Base-by-base conservation (phyloP, 2,888 invertebrate species). In the Thera obeliscata region DNA sequence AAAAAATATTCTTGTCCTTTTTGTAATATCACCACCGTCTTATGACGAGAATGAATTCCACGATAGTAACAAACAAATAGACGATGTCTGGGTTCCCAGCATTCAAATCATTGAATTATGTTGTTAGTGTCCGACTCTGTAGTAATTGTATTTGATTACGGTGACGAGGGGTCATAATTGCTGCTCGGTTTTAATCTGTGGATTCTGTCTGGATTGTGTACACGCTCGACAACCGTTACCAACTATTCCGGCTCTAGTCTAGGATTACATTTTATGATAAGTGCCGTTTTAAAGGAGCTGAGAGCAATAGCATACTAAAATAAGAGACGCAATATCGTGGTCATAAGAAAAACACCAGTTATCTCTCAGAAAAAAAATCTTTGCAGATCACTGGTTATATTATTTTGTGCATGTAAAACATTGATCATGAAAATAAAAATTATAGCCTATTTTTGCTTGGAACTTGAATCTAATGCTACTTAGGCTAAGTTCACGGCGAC, bases 91-190 rank as follows among this genome's bases (percentile, higher is more conserved):
- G 52, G 43, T 22, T 64, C 0, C 33, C 49, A 33, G 50, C 59
- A 55, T 65, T 59, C 4, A 50, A 65, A 65, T 61, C 55, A 60
- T 54, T 38, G 57, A 66, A 61, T 58, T 56, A 64, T 59, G 55
- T 58, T 64, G 63, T 71, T 67, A 58, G 64, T 65, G 60, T 57
- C 56, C 43, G 50, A 56, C 61, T 52, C 52, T 49, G 54, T 64
- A 61, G 38, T 64, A 67, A 67, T 64, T 68, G 36, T 66, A 67
- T 65, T 61, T 70, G 52, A 66, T 63, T 66, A 69, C 65, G 63
- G 61, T 61, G 50, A 61, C 60, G 60, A 65, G 54, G 58, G 60
- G 58, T 61, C 58, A 61, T 64, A 66, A 70, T 72, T 66, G 63
- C 49, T 38, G 64, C 59, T 64, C 43, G 57, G 55, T 54, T 54